Percentiles rank a stretch among this genome's conserved stretches.
Evolutionary conservation across 1,140 invertebrate genomes (phyloP).

Genomic region (Drosophila bocqueti): DNA sequence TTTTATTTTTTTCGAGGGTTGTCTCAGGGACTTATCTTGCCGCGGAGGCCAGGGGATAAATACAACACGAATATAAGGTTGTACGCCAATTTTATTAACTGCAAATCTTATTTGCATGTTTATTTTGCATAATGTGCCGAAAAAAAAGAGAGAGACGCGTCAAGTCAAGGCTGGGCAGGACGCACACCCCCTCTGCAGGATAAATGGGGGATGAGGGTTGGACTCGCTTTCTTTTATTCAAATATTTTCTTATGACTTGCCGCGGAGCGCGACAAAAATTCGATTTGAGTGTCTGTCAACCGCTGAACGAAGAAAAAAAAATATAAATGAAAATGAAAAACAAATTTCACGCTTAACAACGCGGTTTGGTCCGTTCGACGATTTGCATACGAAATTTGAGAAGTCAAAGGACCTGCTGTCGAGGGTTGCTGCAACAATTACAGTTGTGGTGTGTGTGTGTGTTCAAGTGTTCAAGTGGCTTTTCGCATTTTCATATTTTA

Average conservation of each 20-base stretch:
- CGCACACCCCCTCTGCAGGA: not conserved
- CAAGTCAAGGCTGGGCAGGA: slow-evolving; percentile 32
- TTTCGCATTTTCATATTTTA: slow-evolving; percentile 62
- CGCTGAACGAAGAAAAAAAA: slow-evolving; percentile 20
- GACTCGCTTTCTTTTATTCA: slow-evolving; percentile 67
- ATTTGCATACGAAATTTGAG: slow-evolving; percentile 82
- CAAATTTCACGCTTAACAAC: slow-evolving; percentile 84
- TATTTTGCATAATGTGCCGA: slow-evolving; percentile 82
- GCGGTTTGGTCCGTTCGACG: slow-evolving; percentile 62
- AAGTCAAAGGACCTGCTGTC: slow-evolving; percentile 40
- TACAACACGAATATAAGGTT: slow-evolving; percentile 57
- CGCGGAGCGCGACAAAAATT: slow-evolving; percentile 62
- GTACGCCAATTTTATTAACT: slow-evolving; percentile 82
- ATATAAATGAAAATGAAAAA: slow-evolving; percentile 57
- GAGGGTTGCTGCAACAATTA: slow-evolving; percentile 79
- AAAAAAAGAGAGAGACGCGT: slow-evolving; percentile 62
- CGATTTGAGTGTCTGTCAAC: slow-evolving; percentile 78
- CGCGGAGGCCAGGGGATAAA: slow-evolving; percentile 10
- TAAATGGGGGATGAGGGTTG: slow-evolving; percentile 34
- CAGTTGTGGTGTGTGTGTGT: slow-evolving; percentile 41
- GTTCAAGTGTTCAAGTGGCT: slow-evolving; percentile 21
- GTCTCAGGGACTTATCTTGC: slow-evolving; percentile 26
- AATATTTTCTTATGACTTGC: slow-evolving; percentile 80
- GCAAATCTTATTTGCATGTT: slow-evolving; percentile 84
- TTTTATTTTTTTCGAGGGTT: slow-evolving; percentile 14